phyloP scores from a whole-genome alignment of 2,113 vertebrate genomes.

The Cepphus grylle region DNA sequence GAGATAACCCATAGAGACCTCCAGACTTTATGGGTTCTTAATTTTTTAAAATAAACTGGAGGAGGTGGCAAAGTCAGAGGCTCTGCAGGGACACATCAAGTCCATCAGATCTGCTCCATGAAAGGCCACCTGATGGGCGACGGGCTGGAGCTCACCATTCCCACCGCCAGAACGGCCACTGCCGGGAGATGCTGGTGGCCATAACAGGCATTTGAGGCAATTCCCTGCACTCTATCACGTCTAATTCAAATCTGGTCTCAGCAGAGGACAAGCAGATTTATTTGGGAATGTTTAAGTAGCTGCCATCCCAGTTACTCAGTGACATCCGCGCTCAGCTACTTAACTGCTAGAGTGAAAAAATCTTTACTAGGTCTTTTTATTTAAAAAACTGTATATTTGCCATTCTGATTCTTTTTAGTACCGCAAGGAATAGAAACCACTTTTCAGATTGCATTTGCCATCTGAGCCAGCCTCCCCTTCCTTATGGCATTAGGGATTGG shows the following conservation, averaged over 20 bases:
- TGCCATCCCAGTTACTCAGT: background rate
- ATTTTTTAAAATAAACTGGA: background rate
- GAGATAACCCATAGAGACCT: background rate
- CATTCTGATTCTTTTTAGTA: background rate
- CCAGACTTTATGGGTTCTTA: no score
- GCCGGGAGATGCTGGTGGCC: background rate
- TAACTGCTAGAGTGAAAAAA: background rate
- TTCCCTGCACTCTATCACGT: background rate
- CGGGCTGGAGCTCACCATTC: background rate
- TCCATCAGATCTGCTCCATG: background rate
- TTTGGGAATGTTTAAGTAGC: background rate
- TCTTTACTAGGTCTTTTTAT: background rate
- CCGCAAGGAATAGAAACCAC: background rate
- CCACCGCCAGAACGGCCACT: background rate
- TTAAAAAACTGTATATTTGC: background rate
- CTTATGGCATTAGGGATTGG: background rate
- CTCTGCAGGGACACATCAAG: background rate
- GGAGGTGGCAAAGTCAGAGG: background rate
- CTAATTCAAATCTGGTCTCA: background rate
- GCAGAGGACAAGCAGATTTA: background rate
- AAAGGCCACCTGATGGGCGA: accelerated
- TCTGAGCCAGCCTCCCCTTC: background rate
- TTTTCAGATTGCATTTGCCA: background rate
- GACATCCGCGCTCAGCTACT: background rate
- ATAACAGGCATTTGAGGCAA: background rate